Percentiles rank a stretch among this genome's conserved stretches.
phyloP scores from a whole-genome alignment of 1,140 invertebrate species.

The Aphaenogaster rudis region DNA sequence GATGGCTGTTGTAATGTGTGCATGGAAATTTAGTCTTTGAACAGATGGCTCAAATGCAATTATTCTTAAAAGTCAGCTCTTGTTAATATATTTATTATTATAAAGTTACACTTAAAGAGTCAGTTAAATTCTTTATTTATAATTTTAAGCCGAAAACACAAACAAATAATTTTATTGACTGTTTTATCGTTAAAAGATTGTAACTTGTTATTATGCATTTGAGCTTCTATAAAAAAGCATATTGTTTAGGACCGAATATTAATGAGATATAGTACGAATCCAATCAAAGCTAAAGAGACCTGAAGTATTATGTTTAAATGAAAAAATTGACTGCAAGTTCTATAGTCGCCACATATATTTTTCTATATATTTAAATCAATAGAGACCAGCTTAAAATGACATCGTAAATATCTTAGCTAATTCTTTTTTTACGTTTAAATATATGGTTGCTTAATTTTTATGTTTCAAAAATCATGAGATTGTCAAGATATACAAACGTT shows the following conservation, averaged over 20 bases:
- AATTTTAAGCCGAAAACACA: background rate
- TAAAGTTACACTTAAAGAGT: background rate
- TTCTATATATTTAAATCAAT: background rate
- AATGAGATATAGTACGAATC: constrained; percentile 28
- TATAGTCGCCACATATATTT: background rate
- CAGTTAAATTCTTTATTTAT: constrained; percentile 21
- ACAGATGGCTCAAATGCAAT: constrained; percentile 76
- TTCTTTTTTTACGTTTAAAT: constrained; percentile 21
- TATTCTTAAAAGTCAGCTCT: constrained; percentile 34
- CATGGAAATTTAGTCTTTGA: constrained; percentile 72
- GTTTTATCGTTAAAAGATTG: background rate
- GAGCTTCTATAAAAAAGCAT: constrained; percentile 31
- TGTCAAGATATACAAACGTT: background rate
- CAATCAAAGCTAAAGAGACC: constrained; percentile 15
- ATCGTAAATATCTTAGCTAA: constrained; percentile 19
- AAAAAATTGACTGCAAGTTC: background rate
- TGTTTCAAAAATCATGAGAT: background rate
- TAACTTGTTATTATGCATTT: constrained; percentile 34
- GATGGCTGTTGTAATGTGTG: constrained; percentile 70
- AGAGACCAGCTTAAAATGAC: constrained; percentile 6
- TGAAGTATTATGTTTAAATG: constrained; percentile 39
- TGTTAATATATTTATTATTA: constrained; percentile 28
- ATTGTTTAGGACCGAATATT: constrained; percentile 40
- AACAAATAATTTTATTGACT: constrained; percentile 10
- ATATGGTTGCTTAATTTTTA: background rate